Conservation (phyloP, 2,113 vertebrate genomes). For the Salvelinus sp. region DNA sequence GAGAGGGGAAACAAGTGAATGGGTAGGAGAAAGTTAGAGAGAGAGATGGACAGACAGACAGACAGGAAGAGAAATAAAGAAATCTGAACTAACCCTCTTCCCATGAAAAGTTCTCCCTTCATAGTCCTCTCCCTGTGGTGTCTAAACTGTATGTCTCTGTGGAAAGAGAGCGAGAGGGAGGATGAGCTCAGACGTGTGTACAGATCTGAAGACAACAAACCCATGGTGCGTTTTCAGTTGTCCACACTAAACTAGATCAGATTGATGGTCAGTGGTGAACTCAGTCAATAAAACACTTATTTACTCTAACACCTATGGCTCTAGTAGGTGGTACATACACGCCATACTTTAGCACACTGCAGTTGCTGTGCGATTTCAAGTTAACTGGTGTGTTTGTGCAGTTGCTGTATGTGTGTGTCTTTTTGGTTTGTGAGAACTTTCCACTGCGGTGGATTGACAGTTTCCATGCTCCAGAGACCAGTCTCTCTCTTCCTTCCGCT, state of each 20-base stretch:
- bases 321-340: no score
- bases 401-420: background rate
- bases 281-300: no score
- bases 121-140: constrained; percentile 93
- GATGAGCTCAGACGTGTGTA: background rate
- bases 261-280: background rate
- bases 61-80: background rate
- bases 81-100: constrained; percentile 82
- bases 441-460: constrained; percentile 54
- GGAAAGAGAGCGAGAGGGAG: background rate
- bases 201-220: constrained; percentile 9
- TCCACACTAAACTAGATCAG: no score
- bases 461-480: constrained; percentile 48
- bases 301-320: no score
- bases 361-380: no score
- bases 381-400: no score
- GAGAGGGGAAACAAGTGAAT: background rate
- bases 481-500: background rate
- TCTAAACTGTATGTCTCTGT: constrained; percentile 88
- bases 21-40: no score
- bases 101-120: constrained; percentile 86
- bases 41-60: background rate
- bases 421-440: constrained; percentile 53
- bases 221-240: background rate
- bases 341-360: no score